phyloP scores from a whole-genome alignment of 2,113 vertebrate species.

The Tupaia chinensis region DNA sequence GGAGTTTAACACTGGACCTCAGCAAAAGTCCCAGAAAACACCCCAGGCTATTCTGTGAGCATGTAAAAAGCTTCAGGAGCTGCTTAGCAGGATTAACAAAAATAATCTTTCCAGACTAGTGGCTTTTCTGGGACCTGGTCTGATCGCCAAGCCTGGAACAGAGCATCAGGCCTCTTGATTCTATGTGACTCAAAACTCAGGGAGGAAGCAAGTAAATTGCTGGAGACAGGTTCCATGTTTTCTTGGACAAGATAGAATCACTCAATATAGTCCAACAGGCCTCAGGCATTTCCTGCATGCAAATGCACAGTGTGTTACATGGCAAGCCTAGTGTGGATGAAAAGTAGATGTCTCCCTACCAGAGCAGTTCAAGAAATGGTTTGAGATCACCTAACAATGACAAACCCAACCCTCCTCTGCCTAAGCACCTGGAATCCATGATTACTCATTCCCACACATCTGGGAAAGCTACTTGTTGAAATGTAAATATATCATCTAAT shows the following conservation, averaged over 20 bases:
- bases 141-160: conserved; percentile 59
- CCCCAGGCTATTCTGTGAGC: conserved; percentile 48
- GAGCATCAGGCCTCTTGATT: conserved; percentile 54
- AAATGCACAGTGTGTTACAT: not conserved
- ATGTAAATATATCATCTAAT: conserved; percentile 67
- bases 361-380: conserved; percentile 45
- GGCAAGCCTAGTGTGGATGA: not conserved
- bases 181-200: not conserved
- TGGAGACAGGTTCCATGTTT: not conserved
- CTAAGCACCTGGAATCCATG: conserved; percentile 47
- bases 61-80: conserved; percentile 59
- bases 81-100: conserved; percentile 56
- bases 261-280: not conserved
- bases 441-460: conserved; percentile 50
- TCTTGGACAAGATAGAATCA: not conserved
- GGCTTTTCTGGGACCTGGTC: conserved; percentile 46
- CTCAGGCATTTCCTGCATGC: not conserved
- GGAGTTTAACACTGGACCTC: conserved; percentile 46
- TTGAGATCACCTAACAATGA: conserved; percentile 17
- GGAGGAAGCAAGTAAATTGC: conserved; percentile 2
- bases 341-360: not conserved
- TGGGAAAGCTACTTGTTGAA: conserved; percentile 59
- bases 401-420: not conserved
- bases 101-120: conserved; percentile 70
- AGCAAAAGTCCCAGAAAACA: not conserved